Conservation (phyloP, 1,140 invertebrate species). For the Schlechtendalia chinensis region DNA sequence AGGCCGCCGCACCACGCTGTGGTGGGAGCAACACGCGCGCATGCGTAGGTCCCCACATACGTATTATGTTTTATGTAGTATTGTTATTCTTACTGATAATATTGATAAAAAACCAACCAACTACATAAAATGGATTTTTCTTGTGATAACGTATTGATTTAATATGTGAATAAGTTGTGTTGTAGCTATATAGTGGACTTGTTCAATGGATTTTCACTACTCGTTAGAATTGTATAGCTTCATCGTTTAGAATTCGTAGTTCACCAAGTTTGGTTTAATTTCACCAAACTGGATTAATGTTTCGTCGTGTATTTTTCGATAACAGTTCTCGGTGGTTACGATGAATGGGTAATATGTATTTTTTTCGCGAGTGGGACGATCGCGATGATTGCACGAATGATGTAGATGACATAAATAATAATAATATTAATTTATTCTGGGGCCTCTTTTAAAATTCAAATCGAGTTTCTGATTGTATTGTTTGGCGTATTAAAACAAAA, state of each 20-base stretch:
- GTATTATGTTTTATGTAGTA: neutral
- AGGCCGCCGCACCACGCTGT: no score
- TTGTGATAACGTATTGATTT: constrained; percentile 26
- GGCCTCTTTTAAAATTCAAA: constrained; percentile 42
- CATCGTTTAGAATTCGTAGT: neutral
- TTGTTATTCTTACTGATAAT: neutral
- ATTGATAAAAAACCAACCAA: neutral
- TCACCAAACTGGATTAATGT: neutral
- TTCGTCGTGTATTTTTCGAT: neutral
- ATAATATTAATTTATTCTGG: constrained; percentile 35
- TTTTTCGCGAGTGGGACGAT: constrained; percentile 1
- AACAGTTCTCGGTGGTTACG: neutral
- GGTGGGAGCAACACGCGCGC: no score
- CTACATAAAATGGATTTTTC: neutral
- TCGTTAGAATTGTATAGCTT: no score
- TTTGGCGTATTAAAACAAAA: neutral
- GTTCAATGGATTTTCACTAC: neutral
- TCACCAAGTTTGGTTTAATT: no score
- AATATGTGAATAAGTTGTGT: neutral
- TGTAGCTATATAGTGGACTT: neutral
- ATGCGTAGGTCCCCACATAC: no score
- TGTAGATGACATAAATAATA: neutral
- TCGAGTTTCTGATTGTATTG: constrained; percentile 15
- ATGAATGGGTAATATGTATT: neutral
- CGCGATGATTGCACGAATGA: neutral